A percentile compares a stretch with the other conserved stretches of the same genome.
Evolutionary conservation across 2,113 vertebrate genomes (phyloP).

Genomic region (Neolamprologus falcicula): DNA sequence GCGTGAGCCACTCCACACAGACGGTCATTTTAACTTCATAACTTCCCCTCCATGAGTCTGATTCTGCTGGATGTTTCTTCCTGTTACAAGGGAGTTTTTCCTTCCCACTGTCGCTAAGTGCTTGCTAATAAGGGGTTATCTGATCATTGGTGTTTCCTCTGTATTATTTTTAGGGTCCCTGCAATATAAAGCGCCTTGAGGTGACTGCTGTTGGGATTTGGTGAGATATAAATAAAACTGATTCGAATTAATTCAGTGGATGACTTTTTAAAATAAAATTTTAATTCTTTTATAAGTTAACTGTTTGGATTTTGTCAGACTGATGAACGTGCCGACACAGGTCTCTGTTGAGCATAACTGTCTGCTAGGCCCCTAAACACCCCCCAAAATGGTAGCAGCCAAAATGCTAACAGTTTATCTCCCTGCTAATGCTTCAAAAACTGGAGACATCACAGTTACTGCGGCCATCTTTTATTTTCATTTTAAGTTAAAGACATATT

Average conservation of each 20-base stretch:
- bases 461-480: neutral
- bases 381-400: neutral
- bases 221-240: neutral
- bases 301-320: neutral
- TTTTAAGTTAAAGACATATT: neutral
- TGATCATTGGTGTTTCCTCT: accelerated
- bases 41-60: neutral
- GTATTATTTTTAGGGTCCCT: neutral
- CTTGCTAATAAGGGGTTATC: neutral
- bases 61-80: neutral
- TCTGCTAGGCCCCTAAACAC: neutral
- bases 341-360: neutral
- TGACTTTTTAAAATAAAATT: neutral
- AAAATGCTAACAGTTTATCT: neutral
- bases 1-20: accelerated
- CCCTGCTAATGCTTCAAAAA: neutral
- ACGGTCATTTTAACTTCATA: accelerated
- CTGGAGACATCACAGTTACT: neutral
- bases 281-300: neutral
- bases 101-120: neutral
- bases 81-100: neutral
- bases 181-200: neutral
- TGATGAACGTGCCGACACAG: too few species aligned
- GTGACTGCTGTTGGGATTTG: neutral
- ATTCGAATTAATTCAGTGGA: neutral